These are phyloP conservation scores for Phymorhynchus buccinoides DNA, from an alignment of 1,140 invertebrate species.

Conservation along the genomic window DNA sequence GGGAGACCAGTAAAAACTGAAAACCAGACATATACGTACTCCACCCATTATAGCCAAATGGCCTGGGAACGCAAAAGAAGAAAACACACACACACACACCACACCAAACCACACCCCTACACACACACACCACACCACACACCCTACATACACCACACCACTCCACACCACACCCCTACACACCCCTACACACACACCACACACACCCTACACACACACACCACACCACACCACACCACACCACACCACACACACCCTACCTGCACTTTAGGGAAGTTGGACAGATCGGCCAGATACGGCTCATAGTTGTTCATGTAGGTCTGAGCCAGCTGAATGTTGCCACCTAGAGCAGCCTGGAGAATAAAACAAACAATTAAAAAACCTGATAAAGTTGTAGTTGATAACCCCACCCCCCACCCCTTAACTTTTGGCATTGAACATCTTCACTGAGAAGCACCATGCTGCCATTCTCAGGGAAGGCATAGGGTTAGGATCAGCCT, in stretches of 20 bases:
- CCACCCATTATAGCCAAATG: too few species aligned
- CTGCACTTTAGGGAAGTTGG: constrained; percentile 59
- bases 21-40: too few species aligned
- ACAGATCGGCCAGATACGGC: constrained; percentile 60
- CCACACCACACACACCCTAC: constrained; percentile 40
- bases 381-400: neutral
- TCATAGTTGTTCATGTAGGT: constrained; percentile 55
- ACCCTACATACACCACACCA: neutral
- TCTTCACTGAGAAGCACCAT: too few species aligned
- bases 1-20: too few species aligned
- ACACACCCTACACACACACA: neutral
- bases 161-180: neutral
- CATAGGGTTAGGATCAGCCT: too few species aligned
- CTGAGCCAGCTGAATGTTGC: constrained; percentile 45
- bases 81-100: too few species aligned
- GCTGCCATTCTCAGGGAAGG: too few species aligned
- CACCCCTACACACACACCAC: neutral
- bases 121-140: neutral
- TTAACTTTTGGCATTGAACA: too few species aligned
- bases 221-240: neutral
- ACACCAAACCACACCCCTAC: neutral
- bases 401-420: too few species aligned
- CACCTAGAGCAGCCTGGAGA: constrained; percentile 62
- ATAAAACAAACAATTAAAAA: neutral
- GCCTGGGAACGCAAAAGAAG: too few species aligned